phyloP scores from a whole-genome alignment of 2,113 vertebrate species.

The Nematolebias whitei region DNA sequence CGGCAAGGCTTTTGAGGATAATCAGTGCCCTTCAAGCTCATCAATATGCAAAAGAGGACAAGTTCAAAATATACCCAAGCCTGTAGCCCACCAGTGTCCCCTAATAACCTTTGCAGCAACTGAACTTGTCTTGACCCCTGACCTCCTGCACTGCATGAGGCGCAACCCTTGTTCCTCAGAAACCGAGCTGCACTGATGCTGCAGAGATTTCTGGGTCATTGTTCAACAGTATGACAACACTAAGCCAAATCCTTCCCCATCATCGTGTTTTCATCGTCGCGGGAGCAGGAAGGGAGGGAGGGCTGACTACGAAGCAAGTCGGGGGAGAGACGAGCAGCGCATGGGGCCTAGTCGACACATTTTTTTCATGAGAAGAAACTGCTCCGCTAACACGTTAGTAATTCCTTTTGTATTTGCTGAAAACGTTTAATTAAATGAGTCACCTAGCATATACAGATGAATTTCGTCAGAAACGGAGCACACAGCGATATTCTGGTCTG shows the following conservation, averaged over 20 bases:
- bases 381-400: constrained; percentile 71
- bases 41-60: too few species aligned
- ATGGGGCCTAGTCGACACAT: constrained; percentile 72
- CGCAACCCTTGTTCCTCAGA: not conserved
- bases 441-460: rapidly evolving
- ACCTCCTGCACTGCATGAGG: constrained; percentile 50
- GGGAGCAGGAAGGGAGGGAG: constrained; percentile 69
- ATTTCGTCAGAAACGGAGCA: too few species aligned
- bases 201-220: constrained; percentile 1
- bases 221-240: constrained; percentile 24
- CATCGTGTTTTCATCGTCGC: constrained; percentile 70
- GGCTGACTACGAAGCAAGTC: constrained; percentile 62
- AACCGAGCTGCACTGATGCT: not conserved
- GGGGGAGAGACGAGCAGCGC: constrained; percentile 48
- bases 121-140: constrained; percentile 71
- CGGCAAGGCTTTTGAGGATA: not conserved
- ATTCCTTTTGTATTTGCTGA: constrained; percentile 22
- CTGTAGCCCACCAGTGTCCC: constrained; percentile 5
- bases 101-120: constrained; percentile 37
- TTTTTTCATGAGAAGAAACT: constrained; percentile 70
- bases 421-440: not conserved
- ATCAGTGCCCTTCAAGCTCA: not conserved
- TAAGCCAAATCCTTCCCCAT: constrained; percentile 54
- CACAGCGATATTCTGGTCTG: not conserved
- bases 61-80: not conserved